Evolutionary conservation across 2,888 invertebrate species (phyloP).

Genomic region (Callosobruchus maculatus): DNA sequence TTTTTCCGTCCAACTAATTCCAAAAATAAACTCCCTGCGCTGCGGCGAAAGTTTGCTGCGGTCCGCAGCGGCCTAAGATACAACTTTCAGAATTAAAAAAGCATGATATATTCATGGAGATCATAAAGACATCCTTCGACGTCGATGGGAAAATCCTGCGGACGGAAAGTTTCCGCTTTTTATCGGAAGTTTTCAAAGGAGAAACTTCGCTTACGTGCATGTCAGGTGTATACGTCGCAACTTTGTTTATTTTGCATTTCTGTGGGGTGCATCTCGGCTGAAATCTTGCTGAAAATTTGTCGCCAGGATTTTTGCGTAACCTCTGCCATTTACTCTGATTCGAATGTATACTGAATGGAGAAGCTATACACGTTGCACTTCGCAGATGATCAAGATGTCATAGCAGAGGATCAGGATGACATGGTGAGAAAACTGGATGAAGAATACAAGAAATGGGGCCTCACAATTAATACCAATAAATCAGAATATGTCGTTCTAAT

Average conservation of each 20-base stretch:
- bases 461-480: too few relatives aligned
- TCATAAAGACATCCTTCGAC: slow-evolving; percentile 20
- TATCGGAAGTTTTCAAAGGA: slow-evolving; percentile 1
- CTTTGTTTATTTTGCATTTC: neutral
- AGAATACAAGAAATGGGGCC: too few relatives aligned
- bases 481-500: too few relatives aligned
- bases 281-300: neutral
- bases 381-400: too few relatives aligned
- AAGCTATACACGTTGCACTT: too few relatives aligned
- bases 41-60: neutral
- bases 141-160: slow-evolving; percentile 2
- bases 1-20: neutral
- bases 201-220: neutral
- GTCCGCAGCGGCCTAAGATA: neutral
- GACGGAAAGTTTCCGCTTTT: slow-evolving; percentile 11
- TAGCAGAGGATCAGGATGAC: too few relatives aligned
- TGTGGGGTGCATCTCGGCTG: neutral
- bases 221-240: slow-evolving; percentile 2
- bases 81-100: slow-evolving; percentile 23
- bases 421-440: too few relatives aligned
- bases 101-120: slow-evolving; percentile 22
- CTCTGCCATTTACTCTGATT: too few relatives aligned
- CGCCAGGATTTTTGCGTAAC: too few relatives aligned
- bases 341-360: too few relatives aligned
- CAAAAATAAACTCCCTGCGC: neutral